Conservation (phyloP, 2,113 vertebrate species). For the Gobius niger region DNA sequence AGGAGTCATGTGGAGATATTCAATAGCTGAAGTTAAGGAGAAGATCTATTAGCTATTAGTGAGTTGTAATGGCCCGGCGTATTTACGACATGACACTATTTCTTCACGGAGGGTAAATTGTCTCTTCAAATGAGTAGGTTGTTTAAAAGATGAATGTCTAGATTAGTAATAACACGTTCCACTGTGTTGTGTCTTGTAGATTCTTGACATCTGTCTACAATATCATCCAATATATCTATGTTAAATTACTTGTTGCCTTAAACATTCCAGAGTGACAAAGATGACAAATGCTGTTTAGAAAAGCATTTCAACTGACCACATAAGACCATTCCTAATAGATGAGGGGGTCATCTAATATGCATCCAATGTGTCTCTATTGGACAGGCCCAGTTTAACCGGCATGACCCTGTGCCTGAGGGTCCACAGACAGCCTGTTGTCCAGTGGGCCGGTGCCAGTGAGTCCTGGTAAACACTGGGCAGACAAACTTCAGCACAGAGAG, state of each 20-base stretch:
- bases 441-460: constrained; percentile 30
- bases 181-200: background rate
- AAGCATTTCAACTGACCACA: background rate
- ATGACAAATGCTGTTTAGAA: background rate
- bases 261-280: background rate
- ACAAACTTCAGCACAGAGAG: constrained; percentile 41
- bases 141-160: background rate
- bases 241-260: background rate
- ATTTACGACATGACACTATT: too few relatives aligned
- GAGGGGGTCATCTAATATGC: background rate
- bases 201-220: background rate
- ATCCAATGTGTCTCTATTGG: background rate
- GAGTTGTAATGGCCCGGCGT: too few relatives aligned
- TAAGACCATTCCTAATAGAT: background rate
- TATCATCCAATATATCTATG: background rate
- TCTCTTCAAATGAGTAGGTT: background rate
- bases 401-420: background rate
- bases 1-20: background rate
- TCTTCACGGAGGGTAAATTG: too few relatives aligned
- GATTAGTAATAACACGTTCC: background rate
- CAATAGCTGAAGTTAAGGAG: background rate
- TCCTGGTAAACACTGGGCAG: constrained; percentile 35
- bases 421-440: constrained; percentile 6
- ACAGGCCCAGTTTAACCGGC: too few relatives aligned
- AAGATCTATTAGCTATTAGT: background rate